Evolutionary conservation across 1,140 invertebrate species (phyloP).

Genomic region (Drosophila punjabiensis): DNA sequence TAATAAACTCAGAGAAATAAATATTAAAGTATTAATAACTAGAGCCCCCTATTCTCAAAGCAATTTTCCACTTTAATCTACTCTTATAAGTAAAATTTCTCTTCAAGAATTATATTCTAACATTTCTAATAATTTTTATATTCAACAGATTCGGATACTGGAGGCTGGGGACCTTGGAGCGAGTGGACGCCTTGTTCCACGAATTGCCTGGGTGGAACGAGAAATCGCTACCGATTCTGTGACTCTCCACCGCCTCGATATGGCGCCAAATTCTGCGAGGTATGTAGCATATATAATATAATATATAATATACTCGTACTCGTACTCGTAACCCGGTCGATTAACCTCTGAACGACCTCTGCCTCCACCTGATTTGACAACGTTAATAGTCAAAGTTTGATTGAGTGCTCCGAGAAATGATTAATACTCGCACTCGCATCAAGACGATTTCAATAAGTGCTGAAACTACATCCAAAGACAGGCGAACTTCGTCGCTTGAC

Average conservation of each 20-base stretch:
- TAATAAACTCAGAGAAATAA: too few relatives aligned
- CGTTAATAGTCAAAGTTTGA: conserved; percentile 51
- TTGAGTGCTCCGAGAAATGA: conserved; percentile 45
- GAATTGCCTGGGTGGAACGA: conserved; percentile 91
- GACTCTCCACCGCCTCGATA: conserved; percentile 93
- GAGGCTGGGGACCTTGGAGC: conserved; percentile 93
- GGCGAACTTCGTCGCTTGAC: conserved; percentile 18
- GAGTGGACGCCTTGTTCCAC: conserved; percentile 93
- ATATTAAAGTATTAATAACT: background rate
- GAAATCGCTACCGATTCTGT: conserved; percentile 93
- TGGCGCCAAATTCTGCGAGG: conserved; percentile 94
- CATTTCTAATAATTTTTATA: too few relatives aligned
- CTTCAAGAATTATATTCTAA: conserved; percentile 9
- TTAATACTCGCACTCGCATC: conserved; percentile 36
- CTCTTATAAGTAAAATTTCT: background rate
- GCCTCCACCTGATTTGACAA: conserved; percentile 34
- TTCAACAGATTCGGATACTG: conserved; percentile 89
- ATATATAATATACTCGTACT: conserved; percentile 4
- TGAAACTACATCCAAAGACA: conserved; percentile 23
- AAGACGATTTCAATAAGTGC: conserved; percentile 50
- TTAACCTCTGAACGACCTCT: conserved; percentile 44
- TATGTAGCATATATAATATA: conserved; percentile 77
- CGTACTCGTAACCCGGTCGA: conserved; percentile 28
- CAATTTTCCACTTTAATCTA: conserved; percentile 1
- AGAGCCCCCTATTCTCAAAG: background rate